These are phyloP conservation scores for Cynodonichthys magdalenae DNA, from an alignment of 2,797 vertebrate species.

Conservation along the genomic window DNA sequence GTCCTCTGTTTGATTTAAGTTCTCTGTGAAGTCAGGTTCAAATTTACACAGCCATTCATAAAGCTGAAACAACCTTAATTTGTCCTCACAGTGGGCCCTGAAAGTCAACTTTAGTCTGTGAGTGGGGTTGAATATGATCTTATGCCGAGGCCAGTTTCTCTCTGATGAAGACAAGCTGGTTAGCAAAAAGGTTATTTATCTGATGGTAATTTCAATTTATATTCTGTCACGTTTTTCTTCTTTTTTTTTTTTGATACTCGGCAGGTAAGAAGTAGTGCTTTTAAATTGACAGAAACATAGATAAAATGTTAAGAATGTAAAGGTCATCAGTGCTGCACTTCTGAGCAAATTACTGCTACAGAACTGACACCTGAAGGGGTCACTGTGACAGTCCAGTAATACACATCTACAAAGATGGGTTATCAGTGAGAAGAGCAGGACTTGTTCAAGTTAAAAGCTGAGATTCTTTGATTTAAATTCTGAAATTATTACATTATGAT, in stretches of 20 bases:
- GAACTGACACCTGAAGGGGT: background rate
- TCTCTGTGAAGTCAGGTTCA: background rate
- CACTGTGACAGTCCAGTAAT: background rate
- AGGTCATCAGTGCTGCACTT: background rate
- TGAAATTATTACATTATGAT: too few relatives aligned
- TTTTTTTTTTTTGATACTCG: too few relatives aligned
- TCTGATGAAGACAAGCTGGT: background rate
- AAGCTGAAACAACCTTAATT: background rate
- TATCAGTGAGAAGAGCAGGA: background rate
- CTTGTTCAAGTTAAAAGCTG: too few relatives aligned
- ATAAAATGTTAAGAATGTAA: background rate
- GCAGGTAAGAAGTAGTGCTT: too few relatives aligned
- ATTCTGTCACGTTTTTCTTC: too few relatives aligned
- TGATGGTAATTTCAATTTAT: background rate
- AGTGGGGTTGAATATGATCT: background rate
- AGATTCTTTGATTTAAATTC: too few relatives aligned
- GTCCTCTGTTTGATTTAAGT: background rate
- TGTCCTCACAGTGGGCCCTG: background rate
- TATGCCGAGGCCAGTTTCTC: background rate
- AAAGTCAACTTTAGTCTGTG: background rate
- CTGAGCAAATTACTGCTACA: too few relatives aligned
- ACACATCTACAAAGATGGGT: background rate
- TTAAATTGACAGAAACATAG: too few relatives aligned
- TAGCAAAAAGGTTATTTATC: background rate
- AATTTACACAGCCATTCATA: background rate